These are phyloP conservation scores for Emmelina monodactyla DNA, from an alignment of 2,888 invertebrate species.

Conservation along the genomic window DNA sequence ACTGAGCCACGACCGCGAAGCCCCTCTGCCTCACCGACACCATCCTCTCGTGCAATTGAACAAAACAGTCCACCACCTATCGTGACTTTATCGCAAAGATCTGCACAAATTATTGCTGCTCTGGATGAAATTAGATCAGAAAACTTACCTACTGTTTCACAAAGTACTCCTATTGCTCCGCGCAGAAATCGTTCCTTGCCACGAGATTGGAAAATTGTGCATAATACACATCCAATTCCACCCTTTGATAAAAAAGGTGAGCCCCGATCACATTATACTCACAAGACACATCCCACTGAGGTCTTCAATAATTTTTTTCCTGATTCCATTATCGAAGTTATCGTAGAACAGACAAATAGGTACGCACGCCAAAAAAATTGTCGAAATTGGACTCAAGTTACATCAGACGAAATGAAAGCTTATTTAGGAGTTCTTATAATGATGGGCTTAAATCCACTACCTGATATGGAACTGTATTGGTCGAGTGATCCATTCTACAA, in stretches of 20 bases:
- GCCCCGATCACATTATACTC: conserved; percentile 2
- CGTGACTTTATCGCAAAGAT: no score
- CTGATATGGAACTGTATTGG: conserved; percentile 19
- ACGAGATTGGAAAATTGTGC: conserved; percentile 1
- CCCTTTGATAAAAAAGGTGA: background rate
- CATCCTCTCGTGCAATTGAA: no score
- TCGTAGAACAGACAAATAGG: conserved; percentile 5
- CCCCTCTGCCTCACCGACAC: no score
- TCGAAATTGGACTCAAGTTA: conserved; percentile 5
- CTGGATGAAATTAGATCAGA: no score
- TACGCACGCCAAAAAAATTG: conserved; percentile 10
- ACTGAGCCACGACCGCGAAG: no score
- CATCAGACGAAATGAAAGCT: conserved; percentile 8
- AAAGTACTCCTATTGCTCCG: no score
- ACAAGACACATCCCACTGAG: conserved; percentile 3
- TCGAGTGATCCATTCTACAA: conserved; percentile 21
- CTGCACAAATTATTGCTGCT: no score
- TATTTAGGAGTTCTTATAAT: conserved; percentile 15
- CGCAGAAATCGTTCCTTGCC: no score
- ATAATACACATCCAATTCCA: background rate
- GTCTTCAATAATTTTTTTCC: conserved; percentile 5
- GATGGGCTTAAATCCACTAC: conserved; percentile 19
- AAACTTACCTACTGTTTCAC: no score
- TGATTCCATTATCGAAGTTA: conserved; percentile 3
- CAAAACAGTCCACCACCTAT: no score